phyloP scores from a whole-genome alignment of 1,140 invertebrate genomes.

The Bicyclus anynana region DNA sequence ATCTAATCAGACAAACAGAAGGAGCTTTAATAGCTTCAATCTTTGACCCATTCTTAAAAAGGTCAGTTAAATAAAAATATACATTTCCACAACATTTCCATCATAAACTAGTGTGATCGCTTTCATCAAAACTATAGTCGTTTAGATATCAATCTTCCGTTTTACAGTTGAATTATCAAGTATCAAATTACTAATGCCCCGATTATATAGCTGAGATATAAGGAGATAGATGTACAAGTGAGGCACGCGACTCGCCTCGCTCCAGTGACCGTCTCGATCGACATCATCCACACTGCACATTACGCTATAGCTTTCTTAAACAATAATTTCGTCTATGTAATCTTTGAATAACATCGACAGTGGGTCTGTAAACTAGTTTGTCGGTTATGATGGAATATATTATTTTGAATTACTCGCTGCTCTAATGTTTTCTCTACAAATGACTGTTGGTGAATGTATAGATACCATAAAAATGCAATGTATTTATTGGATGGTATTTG shows the following conservation, averaged over 20 bases:
- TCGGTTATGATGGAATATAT: no score
- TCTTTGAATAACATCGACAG: not conserved
- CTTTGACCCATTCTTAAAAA: no score
- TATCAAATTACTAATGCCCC: not conserved
- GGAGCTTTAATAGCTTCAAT: no score
- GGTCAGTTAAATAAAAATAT: no score
- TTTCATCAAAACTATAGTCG: not conserved
- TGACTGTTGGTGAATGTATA: no score
- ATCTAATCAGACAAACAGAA: no score
- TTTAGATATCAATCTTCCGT: not conserved
- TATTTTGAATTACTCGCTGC: no score
- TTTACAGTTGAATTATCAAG: not conserved
- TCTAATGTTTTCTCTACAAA: no score
- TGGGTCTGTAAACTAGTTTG: not conserved
- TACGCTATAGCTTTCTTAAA: conserved; percentile 1
- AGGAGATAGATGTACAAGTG: not conserved
- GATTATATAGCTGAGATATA: not conserved
- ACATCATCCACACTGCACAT: not conserved
- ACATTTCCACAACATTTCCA: no score
- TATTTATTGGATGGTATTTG: no score
- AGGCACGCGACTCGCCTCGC: not conserved
- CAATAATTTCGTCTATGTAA: conserved; percentile 3
- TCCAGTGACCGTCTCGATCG: not conserved
- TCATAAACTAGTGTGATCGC: no score
- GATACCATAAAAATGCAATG: no score